Evolutionary conservation across 2,888 invertebrate genomes (phyloP).

Genomic region (Cerastis leucographa): DNA sequence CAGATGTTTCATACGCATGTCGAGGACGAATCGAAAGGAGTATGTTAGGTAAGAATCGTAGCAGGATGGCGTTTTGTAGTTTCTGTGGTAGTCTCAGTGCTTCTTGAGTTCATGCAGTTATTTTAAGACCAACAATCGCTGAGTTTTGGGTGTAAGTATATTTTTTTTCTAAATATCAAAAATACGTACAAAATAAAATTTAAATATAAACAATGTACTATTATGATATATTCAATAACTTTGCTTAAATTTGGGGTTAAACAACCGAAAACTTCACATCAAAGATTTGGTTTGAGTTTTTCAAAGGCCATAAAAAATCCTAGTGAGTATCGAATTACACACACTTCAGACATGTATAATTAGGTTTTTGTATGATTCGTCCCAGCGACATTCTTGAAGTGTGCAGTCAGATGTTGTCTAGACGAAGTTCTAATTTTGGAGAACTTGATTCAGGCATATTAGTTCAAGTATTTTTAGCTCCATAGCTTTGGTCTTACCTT

Average conservation of each 20-base stretch:
- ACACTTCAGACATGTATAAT: conserved; percentile 36
- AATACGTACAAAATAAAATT: background rate
- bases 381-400: conserved; percentile 57
- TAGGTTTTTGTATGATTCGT: conserved; percentile 52
- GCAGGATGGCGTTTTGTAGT: too few species aligned
- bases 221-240: background rate
- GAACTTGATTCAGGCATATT: conserved; percentile 29
- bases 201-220: background rate
- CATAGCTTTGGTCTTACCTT: conserved; percentile 17
- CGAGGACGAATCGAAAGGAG: background rate
- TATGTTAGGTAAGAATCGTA: too few species aligned
- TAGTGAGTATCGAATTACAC: conserved; percentile 49
- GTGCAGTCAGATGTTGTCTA: conserved; percentile 60
- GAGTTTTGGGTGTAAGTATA: background rate
- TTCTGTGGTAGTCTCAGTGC: too few species aligned
- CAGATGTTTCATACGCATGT: too few species aligned
- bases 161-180: background rate
- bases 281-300: conserved; percentile 24
- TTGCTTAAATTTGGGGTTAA: background rate
- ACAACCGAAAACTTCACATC: conserved; percentile 21
- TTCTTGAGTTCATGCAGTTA: background rate
- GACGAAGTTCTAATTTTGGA: conserved; percentile 59
- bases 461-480: conserved; percentile 29
- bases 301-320: conserved; percentile 30
- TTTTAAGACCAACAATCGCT: background rate